Evolutionary conservation across 2,888 invertebrate genomes (phyloP).

Genomic region (Drosophila tripunctata): DNA sequence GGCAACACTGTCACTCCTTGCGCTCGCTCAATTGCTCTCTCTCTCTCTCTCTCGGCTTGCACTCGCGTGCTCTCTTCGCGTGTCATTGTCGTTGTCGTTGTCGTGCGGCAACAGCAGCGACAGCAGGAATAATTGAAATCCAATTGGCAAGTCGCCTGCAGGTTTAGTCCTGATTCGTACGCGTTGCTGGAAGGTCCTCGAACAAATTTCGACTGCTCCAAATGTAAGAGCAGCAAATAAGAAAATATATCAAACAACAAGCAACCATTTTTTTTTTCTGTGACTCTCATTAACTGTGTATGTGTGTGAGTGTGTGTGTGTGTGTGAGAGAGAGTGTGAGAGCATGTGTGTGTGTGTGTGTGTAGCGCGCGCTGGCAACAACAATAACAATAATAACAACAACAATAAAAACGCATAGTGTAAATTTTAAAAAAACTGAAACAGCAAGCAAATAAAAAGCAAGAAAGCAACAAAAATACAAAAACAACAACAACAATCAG

Average conservation of each 20-base stretch:
- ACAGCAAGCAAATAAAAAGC: slow-evolving; percentile 20
- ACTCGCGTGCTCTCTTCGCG: not conserved
- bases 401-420: slow-evolving; percentile 36
- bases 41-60: not conserved
- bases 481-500: slow-evolving; percentile 10
- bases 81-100: not conserved
- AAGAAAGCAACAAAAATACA: slow-evolving; percentile 9
- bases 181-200: slow-evolving; percentile 70
- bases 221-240: slow-evolving; percentile 50
- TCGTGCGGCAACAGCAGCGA: slow-evolving; percentile 10
- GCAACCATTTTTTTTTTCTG: slow-evolving; percentile 44
- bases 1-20: slow-evolving; percentile 24
- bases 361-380: slow-evolving; percentile 39
- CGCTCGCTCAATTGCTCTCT: no score
- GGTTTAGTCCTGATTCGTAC: slow-evolving; percentile 73
- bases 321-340: slow-evolving; percentile 13
- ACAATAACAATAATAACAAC: slow-evolving; percentile 32
- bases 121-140: slow-evolving; percentile 32
- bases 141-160: slow-evolving; percentile 40
- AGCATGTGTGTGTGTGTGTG: slow-evolving; percentile 33
- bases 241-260: slow-evolving; percentile 4
- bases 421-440: slow-evolving; percentile 46
- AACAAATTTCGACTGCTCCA: slow-evolving; percentile 25
- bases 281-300: slow-evolving; percentile 26
- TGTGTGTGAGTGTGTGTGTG: slow-evolving; percentile 25